Evolutionary conservation across 2,113 vertebrate species (phyloP).

Genomic region (Echinops telfairi): DNA sequence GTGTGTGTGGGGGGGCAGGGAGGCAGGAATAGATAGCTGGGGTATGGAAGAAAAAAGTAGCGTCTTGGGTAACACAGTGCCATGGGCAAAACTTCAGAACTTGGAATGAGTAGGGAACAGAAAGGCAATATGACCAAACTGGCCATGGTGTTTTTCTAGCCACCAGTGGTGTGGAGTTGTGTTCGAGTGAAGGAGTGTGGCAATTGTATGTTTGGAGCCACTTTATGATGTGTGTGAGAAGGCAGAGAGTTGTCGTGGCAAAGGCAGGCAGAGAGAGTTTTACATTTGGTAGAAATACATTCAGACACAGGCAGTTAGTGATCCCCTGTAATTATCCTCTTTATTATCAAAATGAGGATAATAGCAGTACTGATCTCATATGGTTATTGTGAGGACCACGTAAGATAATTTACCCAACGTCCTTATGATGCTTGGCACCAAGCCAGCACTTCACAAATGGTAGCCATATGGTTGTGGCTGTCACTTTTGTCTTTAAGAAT

Average conservation of each 20-base stretch:
- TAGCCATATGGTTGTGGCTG: constrained; percentile 26
- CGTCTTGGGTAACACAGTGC: neutral
- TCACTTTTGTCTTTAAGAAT: constrained; percentile 58
- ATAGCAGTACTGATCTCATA: neutral
- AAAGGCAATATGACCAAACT: neutral
- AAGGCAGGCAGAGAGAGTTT: neutral
- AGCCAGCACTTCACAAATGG: neutral
- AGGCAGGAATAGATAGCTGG: neutral
- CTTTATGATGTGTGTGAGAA: neutral
- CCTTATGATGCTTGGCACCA: neutral
- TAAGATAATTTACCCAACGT: constrained; percentile 9
- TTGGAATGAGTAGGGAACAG: neutral
- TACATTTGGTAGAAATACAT: constrained; percentile 10
- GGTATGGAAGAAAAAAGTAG: neutral
- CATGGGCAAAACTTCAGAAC: neutral
- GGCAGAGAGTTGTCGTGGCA: neutral
- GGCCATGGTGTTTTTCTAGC: neutral
- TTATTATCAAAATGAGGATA: neutral
- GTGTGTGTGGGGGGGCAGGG: neutral
- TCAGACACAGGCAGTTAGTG: constrained; percentile 18
- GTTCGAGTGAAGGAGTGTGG: neutral
- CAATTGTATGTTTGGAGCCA: neutral
- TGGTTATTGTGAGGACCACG: constrained; percentile 28
- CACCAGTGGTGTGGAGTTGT: neutral
- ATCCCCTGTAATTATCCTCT: neutral